Percentiles rank a stretch among this genome's conserved stretches.
Evolutionary conservation across 1,140 invertebrate genomes (phyloP).

Genomic region (Ruditapes philippinarum): DNA sequence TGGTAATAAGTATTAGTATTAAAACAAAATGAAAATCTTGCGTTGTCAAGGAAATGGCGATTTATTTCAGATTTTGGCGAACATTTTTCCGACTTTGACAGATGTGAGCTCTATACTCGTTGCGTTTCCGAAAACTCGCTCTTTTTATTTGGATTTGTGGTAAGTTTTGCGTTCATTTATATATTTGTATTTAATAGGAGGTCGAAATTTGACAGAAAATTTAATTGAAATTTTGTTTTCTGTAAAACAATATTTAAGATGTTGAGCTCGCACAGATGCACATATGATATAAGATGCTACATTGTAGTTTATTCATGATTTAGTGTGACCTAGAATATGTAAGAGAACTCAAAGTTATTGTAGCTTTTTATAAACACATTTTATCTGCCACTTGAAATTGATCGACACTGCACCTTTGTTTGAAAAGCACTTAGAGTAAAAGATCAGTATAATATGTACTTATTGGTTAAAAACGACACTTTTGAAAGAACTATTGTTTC

Average conservation of each 20-base stretch:
- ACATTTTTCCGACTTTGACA: background rate
- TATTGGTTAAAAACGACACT: too few species aligned
- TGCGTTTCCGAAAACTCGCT: background rate
- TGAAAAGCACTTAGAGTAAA: too few species aligned
- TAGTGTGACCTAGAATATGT: too few species aligned
- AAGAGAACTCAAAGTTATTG: background rate
- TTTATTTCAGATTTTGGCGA: background rate
- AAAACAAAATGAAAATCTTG: too few species aligned
- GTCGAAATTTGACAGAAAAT: too few species aligned
- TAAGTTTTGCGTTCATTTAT: constrained; percentile 8
- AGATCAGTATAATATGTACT: background rate
- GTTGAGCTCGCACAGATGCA: background rate
- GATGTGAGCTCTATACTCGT: background rate
- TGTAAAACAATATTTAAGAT: background rate
- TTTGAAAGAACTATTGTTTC: too few species aligned
- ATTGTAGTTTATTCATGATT: too few species aligned
- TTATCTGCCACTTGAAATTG: background rate
- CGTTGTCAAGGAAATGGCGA: background rate
- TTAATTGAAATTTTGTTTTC: too few species aligned
- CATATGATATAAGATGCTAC: background rate
- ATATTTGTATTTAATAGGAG: too few species aligned
- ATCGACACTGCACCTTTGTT: too few species aligned
- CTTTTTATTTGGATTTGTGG: background rate
- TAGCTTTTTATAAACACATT: background rate
- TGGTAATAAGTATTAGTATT: too few species aligned